A percentile compares a stretch with the other conserved stretches of the same genome.
These are phyloP conservation scores for Tetranychus urticae DNA, from an alignment of 1,140 invertebrate species.

Conservation along the genomic window DNA sequence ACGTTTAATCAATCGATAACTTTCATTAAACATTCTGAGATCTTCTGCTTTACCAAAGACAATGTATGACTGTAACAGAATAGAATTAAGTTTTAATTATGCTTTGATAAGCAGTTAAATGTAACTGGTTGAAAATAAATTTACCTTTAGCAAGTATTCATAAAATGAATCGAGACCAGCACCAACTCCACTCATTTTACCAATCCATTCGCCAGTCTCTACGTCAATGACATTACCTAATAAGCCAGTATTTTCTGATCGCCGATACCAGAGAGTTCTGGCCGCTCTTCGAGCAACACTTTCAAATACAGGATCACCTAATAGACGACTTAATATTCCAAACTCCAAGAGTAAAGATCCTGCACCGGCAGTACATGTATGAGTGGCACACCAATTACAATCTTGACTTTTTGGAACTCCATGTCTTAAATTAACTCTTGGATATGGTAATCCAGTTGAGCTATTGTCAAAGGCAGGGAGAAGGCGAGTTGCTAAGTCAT, in stretches of 20 bases:
- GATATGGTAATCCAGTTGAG: conserved; percentile 33
- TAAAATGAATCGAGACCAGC: conserved; percentile 43
- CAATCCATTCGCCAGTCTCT: conserved; percentile 36
- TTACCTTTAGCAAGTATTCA: conserved; percentile 36
- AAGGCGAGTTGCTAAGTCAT: conserved; percentile 32
- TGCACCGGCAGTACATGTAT: conserved; percentile 40
- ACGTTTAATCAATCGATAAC: conserved; percentile 32
- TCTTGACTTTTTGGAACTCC: conserved; percentile 24
- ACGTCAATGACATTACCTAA: conserved; percentile 39
- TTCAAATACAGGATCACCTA: conserved; percentile 35
- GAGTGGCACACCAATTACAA: conserved; percentile 20
- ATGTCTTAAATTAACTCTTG: conserved; percentile 32
- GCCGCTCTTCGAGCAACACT: conserved; percentile 30
- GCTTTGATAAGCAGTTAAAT: conserved; percentile 14
- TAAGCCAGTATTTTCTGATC: conserved; percentile 34
- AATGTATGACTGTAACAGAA: conserved; percentile 26
- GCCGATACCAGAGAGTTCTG: conserved; percentile 29
- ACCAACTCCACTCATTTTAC: conserved; percentile 34
- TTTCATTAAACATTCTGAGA: conserved; percentile 33
- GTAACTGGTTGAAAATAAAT: neutral
- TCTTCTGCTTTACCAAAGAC: conserved; percentile 36
- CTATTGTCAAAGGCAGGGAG: conserved; percentile 35
- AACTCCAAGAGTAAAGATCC: conserved; percentile 38
- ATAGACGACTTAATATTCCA: conserved; percentile 33
- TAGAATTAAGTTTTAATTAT: neutral